These are phyloP conservation scores for Sphaerophoria rueppellii DNA, from an alignment of 2,888 invertebrate genomes.

Conservation along the genomic window DNA sequence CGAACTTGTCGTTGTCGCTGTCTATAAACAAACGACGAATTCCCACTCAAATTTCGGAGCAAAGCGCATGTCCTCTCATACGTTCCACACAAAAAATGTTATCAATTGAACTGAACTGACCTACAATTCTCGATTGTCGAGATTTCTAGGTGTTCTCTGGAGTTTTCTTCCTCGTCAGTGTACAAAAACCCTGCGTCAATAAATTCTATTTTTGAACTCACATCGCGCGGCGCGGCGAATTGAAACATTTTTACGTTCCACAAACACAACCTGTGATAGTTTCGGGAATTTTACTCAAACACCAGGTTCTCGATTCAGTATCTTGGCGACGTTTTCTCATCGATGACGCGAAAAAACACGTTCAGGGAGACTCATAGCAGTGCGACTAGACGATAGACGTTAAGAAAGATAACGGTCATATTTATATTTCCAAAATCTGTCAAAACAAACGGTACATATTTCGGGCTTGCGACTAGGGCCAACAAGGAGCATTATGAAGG, in stretches of 20 bases:
- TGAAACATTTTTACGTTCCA: slow-evolving; percentile 45
- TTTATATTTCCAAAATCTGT: too few relatives aligned
- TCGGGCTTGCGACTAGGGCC: neutral
- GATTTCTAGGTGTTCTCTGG: neutral
- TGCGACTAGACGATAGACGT: slow-evolving; percentile 24
- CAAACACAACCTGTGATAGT: slow-evolving; percentile 54
- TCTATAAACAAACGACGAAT: slow-evolving; percentile 1
- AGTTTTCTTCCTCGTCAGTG: slow-evolving; percentile 6
- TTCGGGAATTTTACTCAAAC: slow-evolving; percentile 51
- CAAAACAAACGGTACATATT: neutral
- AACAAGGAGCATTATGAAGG: neutral
- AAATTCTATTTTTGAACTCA: slow-evolving; percentile 31
- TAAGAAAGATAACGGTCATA: too few relatives aligned
- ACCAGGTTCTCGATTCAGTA: slow-evolving; percentile 68
- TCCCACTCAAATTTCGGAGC: neutral
- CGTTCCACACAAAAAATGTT: slow-evolving; percentile 49
- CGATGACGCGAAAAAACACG: slow-evolving; percentile 62
- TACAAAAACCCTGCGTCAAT: neutral
- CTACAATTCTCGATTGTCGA: slow-evolving; percentile 43
- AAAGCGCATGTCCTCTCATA: slow-evolving; percentile 64
- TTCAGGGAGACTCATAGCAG: slow-evolving; percentile 13
- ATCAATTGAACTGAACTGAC: slow-evolving; percentile 50
- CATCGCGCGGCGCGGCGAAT: slow-evolving; percentile 30
- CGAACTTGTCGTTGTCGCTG: slow-evolving; percentile 1
- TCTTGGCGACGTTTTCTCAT: slow-evolving; percentile 73